Conservation (phyloP, 2,113 vertebrate genomes). For the Perca fluviatilis region DNA sequence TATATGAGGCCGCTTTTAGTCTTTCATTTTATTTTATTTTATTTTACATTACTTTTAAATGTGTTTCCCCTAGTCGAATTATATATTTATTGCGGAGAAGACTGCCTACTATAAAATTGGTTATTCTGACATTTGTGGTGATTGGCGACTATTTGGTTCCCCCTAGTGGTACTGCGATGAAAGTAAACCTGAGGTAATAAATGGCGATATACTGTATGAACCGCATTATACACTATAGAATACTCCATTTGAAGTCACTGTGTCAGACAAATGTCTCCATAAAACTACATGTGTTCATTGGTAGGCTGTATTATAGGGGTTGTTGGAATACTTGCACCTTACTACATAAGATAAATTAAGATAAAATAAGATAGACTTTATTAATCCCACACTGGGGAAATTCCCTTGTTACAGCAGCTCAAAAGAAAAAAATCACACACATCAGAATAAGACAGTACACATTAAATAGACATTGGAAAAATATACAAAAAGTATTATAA, state of each 20-base stretch:
- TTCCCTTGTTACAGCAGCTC: too few relatives aligned
- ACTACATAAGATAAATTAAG: too few relatives aligned
- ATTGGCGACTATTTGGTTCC: constrained; percentile 46
- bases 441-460: too few relatives aligned
- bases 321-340: too few relatives aligned
- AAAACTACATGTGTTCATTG: background rate
- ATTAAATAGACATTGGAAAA: too few relatives aligned
- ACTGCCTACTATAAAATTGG: background rate
- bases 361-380: too few relatives aligned
- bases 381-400: too few relatives aligned
- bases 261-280: background rate
- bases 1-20: background rate
- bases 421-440: too few relatives aligned
- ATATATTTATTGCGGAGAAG: background rate
- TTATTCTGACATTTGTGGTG: background rate
- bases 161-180: constrained; percentile 58
- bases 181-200: constrained; percentile 18
- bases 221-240: background rate
- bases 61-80: background rate
- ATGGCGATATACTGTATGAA: background rate
- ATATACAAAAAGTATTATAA: too few relatives aligned
- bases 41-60: background rate
- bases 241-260: background rate
- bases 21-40: background rate
- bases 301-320: background rate